Conservation (phyloP, 2,888 invertebrate genomes). For the Epinotia demarniana region DNA sequence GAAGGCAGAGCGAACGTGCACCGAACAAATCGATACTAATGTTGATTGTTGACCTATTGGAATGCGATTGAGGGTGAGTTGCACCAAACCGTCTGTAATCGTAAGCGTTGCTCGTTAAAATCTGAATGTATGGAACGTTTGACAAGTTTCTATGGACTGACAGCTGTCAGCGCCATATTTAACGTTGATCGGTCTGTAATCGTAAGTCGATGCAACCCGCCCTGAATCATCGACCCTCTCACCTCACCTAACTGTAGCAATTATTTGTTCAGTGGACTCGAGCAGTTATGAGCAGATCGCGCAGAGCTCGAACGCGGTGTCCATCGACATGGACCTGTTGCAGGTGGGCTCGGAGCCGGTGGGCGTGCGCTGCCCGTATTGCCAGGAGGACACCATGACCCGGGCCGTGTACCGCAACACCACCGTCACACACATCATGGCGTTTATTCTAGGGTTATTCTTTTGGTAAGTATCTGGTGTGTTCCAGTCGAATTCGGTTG, state of each 20-base stretch:
- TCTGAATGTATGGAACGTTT: too few relatives aligned
- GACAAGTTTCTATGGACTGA: too few relatives aligned
- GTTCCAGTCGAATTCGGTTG: too few relatives aligned
- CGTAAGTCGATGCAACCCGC: too few relatives aligned
- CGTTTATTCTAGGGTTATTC: conserved; percentile 69
- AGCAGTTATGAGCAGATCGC: conserved; percentile 70
- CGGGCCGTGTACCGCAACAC: conserved; percentile 68
- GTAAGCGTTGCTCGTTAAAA: too few relatives aligned
- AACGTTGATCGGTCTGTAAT: too few relatives aligned
- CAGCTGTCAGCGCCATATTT: too few relatives aligned
- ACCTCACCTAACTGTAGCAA: neutral
- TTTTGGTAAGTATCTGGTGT: conserved; percentile 68
- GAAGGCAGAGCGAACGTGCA: neutral
- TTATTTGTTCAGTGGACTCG: conserved; percentile 68
- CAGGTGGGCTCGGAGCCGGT: conserved; percentile 79
- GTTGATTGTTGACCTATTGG: neutral
- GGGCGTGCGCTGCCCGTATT: conserved; percentile 76
- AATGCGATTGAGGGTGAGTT: too few relatives aligned
- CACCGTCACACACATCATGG: conserved; percentile 67
- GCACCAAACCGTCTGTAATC: too few relatives aligned
- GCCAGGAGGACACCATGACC: conserved; percentile 78
- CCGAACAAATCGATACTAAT: neutral
- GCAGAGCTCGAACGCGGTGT: conserved; percentile 66
- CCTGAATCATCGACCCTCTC: too few relatives aligned
- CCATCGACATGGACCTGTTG: conserved; percentile 76